A percentile compares a stretch with the other conserved stretches of the same genome.
These are phyloP conservation scores for Pseudococcus jackbeardsleyi DNA, from an alignment of 2,888 invertebrate species.

Conservation along the genomic window DNA sequence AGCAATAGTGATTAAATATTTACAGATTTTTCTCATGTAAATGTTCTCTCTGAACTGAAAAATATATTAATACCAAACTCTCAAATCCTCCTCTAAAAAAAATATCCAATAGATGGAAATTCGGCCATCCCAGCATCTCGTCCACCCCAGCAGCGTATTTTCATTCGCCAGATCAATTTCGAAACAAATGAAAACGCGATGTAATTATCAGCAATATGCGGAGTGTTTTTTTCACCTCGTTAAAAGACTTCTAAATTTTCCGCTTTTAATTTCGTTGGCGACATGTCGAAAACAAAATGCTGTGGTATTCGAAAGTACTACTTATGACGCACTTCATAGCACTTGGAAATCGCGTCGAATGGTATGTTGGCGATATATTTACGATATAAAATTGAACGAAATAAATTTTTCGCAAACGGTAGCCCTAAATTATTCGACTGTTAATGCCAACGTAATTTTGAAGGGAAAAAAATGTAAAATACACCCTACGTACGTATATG, in stretches of 20 bases:
- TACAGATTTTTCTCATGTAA: no score
- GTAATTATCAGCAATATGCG: constrained; percentile 33
- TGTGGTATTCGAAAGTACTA: constrained; percentile 45
- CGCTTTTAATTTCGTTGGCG: constrained; percentile 49
- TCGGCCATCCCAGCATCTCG: not conserved
- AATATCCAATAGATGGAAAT: not conserved
- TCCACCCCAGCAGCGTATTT: not conserved
- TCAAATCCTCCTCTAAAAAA: not conserved
- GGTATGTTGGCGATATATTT: constrained; percentile 49
- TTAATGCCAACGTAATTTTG: constrained; percentile 37
- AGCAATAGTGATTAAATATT: no score
- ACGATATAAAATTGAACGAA: constrained; percentile 52
- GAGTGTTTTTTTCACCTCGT: constrained; percentile 9
- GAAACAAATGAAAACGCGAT: constrained; percentile 19
- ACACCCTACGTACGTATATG: not conserved
- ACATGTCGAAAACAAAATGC: constrained; percentile 56
- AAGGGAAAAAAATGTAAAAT: constrained; percentile 18
- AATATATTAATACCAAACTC: no score
- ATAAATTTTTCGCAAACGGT: constrained; percentile 46
- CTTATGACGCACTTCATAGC: constrained; percentile 52
- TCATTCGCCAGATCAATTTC: not conserved
- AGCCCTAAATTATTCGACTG: constrained; percentile 39
- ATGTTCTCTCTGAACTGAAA: no score
- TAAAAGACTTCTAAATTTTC: constrained; percentile 53
- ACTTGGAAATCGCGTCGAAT: constrained; percentile 51